Conservation (phyloP, 2,797 vertebrate genomes). For the Sebastolobus altivelis region DNA sequence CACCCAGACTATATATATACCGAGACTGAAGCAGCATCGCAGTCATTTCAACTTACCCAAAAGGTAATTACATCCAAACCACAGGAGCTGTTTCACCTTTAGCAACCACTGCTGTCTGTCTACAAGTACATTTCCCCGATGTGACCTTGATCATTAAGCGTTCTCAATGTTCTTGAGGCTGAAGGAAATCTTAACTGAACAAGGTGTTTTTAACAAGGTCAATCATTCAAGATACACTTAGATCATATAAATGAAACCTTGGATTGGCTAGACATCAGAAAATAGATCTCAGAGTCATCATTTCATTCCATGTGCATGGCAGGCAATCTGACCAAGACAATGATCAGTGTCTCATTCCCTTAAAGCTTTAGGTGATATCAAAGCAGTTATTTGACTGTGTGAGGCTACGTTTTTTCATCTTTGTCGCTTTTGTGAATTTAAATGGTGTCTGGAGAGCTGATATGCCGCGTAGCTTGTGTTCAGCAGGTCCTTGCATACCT, state of each 20-base stretch:
- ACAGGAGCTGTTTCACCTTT: slow-evolving; percentile 14
- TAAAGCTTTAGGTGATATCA: slow-evolving; percentile 16
- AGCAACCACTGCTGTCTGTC: not conserved
- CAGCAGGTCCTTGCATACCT: slow-evolving; percentile 25
- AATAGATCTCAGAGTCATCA: slow-evolving; percentile 23
- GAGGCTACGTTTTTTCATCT: slow-evolving; percentile 13
- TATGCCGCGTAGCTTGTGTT: slow-evolving; percentile 12
- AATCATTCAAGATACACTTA: slow-evolving; percentile 19
- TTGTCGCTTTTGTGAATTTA: slow-evolving; percentile 5
- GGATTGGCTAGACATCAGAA: not conserved
- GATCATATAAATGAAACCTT: slow-evolving; percentile 21
- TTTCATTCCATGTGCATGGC: slow-evolving; percentile 9
- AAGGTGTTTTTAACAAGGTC: not conserved
- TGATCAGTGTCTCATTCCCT: slow-evolving; percentile 23
- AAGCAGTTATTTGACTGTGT: not conserved
- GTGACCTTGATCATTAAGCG: slow-evolving; percentile 10
- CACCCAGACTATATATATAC: not conserved
- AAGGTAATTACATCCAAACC: slow-evolving; percentile 14
- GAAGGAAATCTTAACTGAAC: slow-evolving; percentile 24
- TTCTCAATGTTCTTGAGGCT: slow-evolving; percentile 1
- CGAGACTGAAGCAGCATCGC: not conserved
- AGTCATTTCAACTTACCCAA: slow-evolving; percentile 7
- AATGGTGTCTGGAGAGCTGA: slow-evolving; percentile 11
- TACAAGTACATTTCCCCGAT: not conserved
- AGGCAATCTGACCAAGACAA: slow-evolving; percentile 22